Evolutionary conservation across 2,113 vertebrate species (phyloP).

Genomic region (Cairina moschata): DNA sequence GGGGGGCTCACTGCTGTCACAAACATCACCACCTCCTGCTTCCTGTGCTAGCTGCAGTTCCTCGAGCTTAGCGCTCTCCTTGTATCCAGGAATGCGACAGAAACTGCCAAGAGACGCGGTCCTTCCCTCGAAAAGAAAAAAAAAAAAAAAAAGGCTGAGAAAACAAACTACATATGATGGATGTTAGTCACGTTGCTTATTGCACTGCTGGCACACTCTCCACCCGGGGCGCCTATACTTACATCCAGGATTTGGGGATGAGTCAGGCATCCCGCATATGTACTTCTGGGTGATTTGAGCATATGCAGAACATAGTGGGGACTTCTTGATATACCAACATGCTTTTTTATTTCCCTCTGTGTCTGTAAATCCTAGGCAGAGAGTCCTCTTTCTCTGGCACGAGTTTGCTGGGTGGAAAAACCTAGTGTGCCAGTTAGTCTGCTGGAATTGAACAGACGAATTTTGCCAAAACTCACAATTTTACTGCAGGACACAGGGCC

Average conservation of each 20-base stretch:
- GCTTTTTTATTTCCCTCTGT: slow-evolving; percentile 25
- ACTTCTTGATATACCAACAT: slow-evolving; percentile 2
- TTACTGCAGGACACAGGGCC: not conserved
- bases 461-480: not conserved
- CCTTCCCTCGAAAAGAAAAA: not conserved
- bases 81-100: not conserved
- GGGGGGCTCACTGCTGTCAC: not conserved
- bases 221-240: not conserved
- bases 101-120: not conserved
- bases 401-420: not conserved
- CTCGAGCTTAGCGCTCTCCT: not conserved
- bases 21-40: not conserved
- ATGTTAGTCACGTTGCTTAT: slow-evolving; percentile 48
- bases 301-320: not conserved
- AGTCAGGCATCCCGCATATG: slow-evolving; percentile 26
- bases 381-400: not conserved
- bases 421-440: not conserved
- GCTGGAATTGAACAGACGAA: not conserved
- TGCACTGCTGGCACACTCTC: slow-evolving; percentile 43
- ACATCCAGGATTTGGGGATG: slow-evolving; percentile 47
- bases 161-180: slow-evolving; percentile 32
- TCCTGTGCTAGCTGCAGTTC: not conserved
- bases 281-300: not conserved
- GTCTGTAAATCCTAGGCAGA: not conserved
- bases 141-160: not conserved